phyloP scores from a whole-genome alignment of 1,140 invertebrate genomes.

The Papilio polyxenes region DNA sequence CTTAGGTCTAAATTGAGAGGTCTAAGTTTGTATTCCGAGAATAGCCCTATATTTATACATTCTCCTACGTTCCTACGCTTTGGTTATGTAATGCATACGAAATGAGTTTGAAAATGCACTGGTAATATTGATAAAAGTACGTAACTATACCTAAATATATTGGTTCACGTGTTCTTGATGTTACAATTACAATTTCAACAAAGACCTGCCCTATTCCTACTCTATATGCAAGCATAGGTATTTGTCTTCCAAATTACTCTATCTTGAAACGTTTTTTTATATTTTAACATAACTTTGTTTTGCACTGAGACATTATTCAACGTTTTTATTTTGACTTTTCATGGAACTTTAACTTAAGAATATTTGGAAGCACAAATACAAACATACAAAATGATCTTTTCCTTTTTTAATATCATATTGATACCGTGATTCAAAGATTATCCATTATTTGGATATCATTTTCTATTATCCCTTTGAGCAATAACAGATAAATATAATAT shows the following conservation, averaged over 20 bases:
- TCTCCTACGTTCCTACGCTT: background rate
- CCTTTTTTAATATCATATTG: slow-evolving; percentile 4
- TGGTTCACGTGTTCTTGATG: too few relatives aligned
- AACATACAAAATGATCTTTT: background rate
- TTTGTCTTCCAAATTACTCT: too few relatives aligned
- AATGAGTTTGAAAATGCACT: slow-evolving; percentile 2
- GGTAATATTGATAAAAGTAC: background rate
- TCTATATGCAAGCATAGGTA: too few relatives aligned
- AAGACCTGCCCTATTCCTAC: too few relatives aligned
- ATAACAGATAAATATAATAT: slow-evolving; percentile 23
- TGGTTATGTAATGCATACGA: slow-evolving; percentile 10
- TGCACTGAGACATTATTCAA: too few relatives aligned
- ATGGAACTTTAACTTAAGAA: too few relatives aligned
- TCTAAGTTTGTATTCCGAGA: background rate
- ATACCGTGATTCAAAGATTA: background rate
- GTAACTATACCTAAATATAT: too few relatives aligned
- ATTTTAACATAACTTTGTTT: too few relatives aligned
- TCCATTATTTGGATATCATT: background rate
- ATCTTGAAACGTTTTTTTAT: too few relatives aligned
- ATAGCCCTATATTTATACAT: background rate
- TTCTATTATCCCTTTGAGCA: slow-evolving; percentile 20
- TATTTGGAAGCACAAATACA: too few relatives aligned
- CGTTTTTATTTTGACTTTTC: too few relatives aligned
- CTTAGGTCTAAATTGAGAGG: background rate
- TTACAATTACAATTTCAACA: too few relatives aligned